Conservation (phyloP, 2,113 vertebrate genomes). For the Tretioscincus oriximinensis region DNA sequence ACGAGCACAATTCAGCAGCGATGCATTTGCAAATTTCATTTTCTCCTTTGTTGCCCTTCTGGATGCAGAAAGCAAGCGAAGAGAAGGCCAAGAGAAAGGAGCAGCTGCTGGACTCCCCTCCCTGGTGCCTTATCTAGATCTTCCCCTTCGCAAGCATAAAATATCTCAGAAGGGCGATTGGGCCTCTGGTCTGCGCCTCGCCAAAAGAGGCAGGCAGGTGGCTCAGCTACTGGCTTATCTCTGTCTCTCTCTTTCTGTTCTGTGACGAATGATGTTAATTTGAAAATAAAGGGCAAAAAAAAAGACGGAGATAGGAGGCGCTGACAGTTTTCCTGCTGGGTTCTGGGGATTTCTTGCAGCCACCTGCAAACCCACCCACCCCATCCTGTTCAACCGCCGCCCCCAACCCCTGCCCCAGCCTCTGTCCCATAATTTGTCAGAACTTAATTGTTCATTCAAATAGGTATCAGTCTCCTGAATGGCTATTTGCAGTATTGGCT, state of each 20-base stretch:
- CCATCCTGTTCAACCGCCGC: neutral
- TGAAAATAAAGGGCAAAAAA: neutral
- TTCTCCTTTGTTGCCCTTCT: neutral
- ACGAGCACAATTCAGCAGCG: no score
- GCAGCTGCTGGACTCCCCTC: conserved; percentile 1
- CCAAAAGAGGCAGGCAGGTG: conserved; percentile 27
- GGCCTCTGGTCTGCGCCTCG: conserved; percentile 9
- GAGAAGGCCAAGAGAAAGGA: neutral
- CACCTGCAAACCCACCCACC: neutral
- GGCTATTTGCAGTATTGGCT: neutral
- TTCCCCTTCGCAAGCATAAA: conserved; percentile 22
- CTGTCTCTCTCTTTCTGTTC: conserved; percentile 12
- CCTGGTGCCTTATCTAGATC: neutral
- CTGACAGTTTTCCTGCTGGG: neutral
- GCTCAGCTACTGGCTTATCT: conserved; percentile 34
- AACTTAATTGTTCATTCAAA: neutral
- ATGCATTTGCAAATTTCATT: neutral
- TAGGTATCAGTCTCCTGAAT: neutral
- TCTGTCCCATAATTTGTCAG: neutral
- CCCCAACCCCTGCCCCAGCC: neutral
- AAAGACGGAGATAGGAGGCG: neutral
- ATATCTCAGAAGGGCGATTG: conserved; percentile 21
- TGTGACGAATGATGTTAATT: conserved; percentile 40
- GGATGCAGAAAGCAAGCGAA: neutral
- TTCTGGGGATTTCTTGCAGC: neutral